Conservation (phyloP, 1,140 invertebrate species). For the Ectropis grisescens region DNA sequence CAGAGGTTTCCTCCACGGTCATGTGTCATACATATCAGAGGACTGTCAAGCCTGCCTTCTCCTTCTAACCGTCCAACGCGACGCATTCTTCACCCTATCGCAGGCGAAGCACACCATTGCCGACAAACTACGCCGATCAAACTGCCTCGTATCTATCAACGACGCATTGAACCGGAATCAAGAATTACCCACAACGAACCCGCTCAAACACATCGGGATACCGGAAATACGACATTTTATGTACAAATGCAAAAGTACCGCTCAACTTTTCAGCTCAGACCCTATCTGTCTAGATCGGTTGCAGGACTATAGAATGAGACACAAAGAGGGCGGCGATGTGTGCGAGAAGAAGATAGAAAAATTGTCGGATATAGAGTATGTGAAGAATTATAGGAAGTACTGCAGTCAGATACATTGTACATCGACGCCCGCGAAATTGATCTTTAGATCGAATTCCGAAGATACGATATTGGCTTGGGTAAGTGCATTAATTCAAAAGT, state of each 20-base stretch:
- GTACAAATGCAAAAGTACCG: slow-evolving; percentile 92
- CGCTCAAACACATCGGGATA: slow-evolving; percentile 79
- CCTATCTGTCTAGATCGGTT: slow-evolving; percentile 48
- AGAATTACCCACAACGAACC: slow-evolving; percentile 70
- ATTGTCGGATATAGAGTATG: slow-evolving; percentile 53
- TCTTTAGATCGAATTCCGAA: slow-evolving; percentile 86
- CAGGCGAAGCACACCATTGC: slow-evolving; percentile 92
- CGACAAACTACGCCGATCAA: slow-evolving; percentile 84
- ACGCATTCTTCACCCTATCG: slow-evolving; percentile 91
- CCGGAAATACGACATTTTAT: slow-evolving; percentile 92
- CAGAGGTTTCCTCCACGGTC: slow-evolving; percentile 92
- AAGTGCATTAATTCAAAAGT: too few relatives aligned
- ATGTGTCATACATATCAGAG: slow-evolving; percentile 94
- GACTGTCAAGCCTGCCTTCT: slow-evolving; percentile 94
- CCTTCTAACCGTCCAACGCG: slow-evolving; percentile 89
- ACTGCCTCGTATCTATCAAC: slow-evolving; percentile 89
- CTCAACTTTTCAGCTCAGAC: slow-evolving; percentile 90
- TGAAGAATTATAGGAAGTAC: slow-evolving; percentile 52
- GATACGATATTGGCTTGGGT: slow-evolving; percentile 95
- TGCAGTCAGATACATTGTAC: slow-evolving; percentile 82
- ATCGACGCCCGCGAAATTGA: slow-evolving; percentile 86
- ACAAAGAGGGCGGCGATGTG: slow-evolving; percentile 50
- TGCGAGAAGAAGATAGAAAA: slow-evolving; percentile 35
- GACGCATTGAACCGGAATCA: slow-evolving; percentile 79
- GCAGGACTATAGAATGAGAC: slow-evolving; percentile 47